Base-by-base conservation (phyloP, 2,797 vertebrate genomes). In the Amazonetta brasiliensis region DNA sequence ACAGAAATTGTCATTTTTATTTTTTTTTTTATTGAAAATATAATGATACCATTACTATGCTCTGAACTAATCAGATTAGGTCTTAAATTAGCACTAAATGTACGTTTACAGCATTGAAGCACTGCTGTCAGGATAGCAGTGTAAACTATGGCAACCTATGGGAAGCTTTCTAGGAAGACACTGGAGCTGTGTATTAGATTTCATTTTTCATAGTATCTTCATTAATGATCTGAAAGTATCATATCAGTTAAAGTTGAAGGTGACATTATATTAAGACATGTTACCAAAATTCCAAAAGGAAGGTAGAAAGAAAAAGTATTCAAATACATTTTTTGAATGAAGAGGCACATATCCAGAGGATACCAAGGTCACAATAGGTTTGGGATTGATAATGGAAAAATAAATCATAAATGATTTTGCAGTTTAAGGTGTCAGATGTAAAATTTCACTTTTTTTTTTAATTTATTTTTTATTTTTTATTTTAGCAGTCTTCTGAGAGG, bases 401-500 rank as follows among this genome's bases (percentile, higher is more conserved):
- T 54, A 86, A 91, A 82, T 71, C 23, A 56, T 46, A 52, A 43
- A 75, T 59, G 4, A 59, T 2, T 75, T 69, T 68, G n/a, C 12
- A 62, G 44, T 73, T 74, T 41, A 80, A 83, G 54, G 9, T 78
- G 23, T 5, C 37, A 69, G 43, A 6, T 78, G 26, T 63, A 76
- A 91, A 90, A 60, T 31, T 59, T 67, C 33, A 23, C 10, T 75
- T 50, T 72, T 12, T 0, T 0, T 23, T 71, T 46, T 64, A 9
- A 0, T 30, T 67, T 48, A 64, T 12, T 0, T n/a, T 71, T 50
- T n/a, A 59, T 50, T 72, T 12, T 0, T n/a, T 71, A 15, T 84
- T 84, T 76, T 20, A 43, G 16, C 14, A 39, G 5, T 5, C 5
- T 21, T 59, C 35, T 55, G 33, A 69, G 23, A 88, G 3, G 43